phyloP scores from a whole-genome alignment of 2,888 invertebrate genomes.

The Phrixothrix hirtus region DNA sequence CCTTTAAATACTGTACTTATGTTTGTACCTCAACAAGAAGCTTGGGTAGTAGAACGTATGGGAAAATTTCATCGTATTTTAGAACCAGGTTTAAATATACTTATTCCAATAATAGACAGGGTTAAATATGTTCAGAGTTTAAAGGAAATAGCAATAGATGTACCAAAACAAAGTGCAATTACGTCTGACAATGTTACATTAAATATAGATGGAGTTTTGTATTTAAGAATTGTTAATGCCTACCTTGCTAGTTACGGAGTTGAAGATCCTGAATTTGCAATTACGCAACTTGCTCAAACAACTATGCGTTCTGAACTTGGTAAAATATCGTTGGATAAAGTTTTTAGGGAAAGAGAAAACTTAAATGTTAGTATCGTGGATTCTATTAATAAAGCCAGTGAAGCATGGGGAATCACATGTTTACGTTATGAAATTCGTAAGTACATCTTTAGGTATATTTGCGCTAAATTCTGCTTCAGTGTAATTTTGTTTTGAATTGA shows the following conservation, averaged over 20 bases:
- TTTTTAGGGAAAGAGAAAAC: constrained; percentile 94
- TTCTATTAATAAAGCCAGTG: constrained; percentile 96
- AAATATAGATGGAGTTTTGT: constrained; percentile 95
- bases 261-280: constrained; percentile 98
- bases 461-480: too few species aligned
- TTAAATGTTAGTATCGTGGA: constrained; percentile 94
- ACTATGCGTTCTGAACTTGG: constrained; percentile 99
- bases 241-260: constrained; percentile 96
- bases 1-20: constrained; percentile 91
- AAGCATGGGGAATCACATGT: constrained; percentile 97
- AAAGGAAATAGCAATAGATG: constrained; percentile 99
- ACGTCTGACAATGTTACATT: constrained; percentile 97
- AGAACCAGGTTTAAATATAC: constrained; percentile 91
- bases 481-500: too few species aligned
- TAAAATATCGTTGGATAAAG: constrained; percentile 94
- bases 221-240: constrained; percentile 90
- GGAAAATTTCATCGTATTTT: constrained; percentile 93
- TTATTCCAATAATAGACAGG: constrained; percentile 88
- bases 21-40: constrained; percentile 99
- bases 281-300: constrained; percentile 98
- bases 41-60: constrained; percentile 98
- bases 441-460: too few species aligned
- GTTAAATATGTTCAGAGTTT: constrained; percentile 97
- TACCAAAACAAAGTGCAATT: constrained; percentile 98
- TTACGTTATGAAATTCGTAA: constrained; percentile 91